Percentiles rank a stretch among this genome's conserved stretches.
These are phyloP conservation scores for Phodopus roborovskii DNA, from an alignment of 2,113 vertebrate genomes.

Conservation along the genomic window DNA sequence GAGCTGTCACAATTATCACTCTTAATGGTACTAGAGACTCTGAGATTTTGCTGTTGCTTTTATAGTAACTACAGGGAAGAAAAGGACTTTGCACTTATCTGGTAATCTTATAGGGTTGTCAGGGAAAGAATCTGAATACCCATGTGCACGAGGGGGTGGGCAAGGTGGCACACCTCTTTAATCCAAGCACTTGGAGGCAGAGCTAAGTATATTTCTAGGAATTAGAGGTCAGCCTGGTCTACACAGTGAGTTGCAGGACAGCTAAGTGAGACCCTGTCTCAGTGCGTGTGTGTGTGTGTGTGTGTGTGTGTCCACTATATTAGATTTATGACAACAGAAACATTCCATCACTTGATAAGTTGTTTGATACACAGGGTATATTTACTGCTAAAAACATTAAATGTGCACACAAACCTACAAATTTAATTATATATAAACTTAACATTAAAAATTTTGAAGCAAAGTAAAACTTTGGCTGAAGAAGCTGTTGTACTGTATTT, in stretches of 20 bases:
- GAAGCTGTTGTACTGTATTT: background rate
- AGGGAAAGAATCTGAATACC: constrained; percentile 14
- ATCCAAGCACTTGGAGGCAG: background rate
- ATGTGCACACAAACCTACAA: background rate
- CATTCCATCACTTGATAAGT: background rate
- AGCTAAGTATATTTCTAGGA: background rate
- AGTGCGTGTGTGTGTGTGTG: background rate
- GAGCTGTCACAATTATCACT: background rate
- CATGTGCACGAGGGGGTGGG: background rate
- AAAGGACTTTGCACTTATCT: background rate
- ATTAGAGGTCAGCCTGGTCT: background rate
- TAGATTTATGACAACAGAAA: constrained; percentile 4
- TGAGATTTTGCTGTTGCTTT: background rate
- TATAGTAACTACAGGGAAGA: background rate
- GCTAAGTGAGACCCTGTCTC: background rate
- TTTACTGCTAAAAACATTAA: background rate
- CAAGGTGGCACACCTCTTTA: background rate
- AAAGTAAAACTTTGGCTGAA: constrained; percentile 24
- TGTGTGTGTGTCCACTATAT: background rate
- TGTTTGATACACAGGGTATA: background rate
- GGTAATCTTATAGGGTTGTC: background rate
- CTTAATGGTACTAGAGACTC: background rate
- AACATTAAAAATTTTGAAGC: background rate
- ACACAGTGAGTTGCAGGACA: background rate
- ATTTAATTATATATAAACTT: constrained; percentile 47